A percentile compares a stretch with the other conserved stretches of the same genome.
Conservation (phyloP, 2,888 invertebrate genomes). For the Teleogryllus oceanicus region DNA sequence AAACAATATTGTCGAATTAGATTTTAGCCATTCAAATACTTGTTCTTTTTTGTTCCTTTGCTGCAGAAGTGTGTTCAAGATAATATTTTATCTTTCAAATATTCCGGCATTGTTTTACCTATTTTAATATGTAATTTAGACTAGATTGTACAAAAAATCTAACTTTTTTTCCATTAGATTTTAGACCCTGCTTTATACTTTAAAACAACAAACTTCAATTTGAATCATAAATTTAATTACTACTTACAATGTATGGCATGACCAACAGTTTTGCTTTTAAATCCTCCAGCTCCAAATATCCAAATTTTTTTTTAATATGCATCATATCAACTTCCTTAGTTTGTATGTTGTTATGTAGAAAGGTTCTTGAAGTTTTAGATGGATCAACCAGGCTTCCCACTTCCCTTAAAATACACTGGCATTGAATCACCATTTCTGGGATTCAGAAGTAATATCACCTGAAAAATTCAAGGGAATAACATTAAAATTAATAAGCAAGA, state of each 20-base stretch:
- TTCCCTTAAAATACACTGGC: conserved; percentile 83
- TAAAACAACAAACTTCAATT: background rate
- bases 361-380: conserved; percentile 54
- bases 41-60: too few relatives aligned
- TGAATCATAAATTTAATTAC: background rate
- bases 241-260: conserved; percentile 61
- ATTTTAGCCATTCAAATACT: too few relatives aligned
- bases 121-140: background rate
- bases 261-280: conserved; percentile 63
- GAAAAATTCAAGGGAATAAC: background rate
- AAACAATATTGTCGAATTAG: too few relatives aligned
- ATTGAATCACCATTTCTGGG: conserved; percentile 72
- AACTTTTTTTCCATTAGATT: background rate
- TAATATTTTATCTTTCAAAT: too few relatives aligned
- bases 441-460: conserved; percentile 42
- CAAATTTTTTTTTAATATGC: conserved; percentile 56
- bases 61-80: too few relatives aligned
- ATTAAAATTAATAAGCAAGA: background rate
- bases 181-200: background rate
- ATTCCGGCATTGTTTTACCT: too few relatives aligned
- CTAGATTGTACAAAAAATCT: background rate
- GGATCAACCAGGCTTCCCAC: conserved; percentile 68
- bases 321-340: conserved; percentile 69
- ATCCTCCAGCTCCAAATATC: conserved; percentile 48
- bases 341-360: conserved; percentile 60